Percentiles rank a stretch among this genome's conserved stretches.
These are phyloP conservation scores for Pangasianodon gigas DNA, from an alignment of 2,113 vertebrate species.

Conservation along the genomic window DNA sequence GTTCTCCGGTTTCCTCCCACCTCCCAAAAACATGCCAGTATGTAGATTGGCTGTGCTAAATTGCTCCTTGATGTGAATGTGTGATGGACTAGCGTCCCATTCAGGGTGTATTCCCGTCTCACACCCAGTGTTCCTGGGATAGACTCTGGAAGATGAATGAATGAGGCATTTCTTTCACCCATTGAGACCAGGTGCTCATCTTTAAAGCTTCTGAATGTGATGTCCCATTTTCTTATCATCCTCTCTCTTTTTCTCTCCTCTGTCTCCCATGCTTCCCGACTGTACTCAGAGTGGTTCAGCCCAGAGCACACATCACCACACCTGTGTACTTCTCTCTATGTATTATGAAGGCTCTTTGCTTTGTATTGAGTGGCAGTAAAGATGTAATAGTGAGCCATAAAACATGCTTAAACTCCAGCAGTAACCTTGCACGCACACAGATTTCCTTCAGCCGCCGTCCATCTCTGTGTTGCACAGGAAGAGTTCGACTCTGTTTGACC, in stretches of 20 bases:
- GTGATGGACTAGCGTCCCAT: background rate
- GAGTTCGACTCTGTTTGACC: background rate
- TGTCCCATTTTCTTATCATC: background rate
- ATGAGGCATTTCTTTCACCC: background rate
- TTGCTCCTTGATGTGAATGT: background rate
- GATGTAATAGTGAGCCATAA: slow-evolving; percentile 33
- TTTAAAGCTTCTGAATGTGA: background rate
- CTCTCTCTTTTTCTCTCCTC: background rate
- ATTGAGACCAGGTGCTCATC: background rate
- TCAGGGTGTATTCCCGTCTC: background rate
- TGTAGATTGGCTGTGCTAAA: background rate
- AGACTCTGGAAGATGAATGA: background rate
- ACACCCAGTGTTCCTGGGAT: background rate
- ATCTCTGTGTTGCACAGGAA: background rate
- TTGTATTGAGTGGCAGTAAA: slow-evolving; percentile 33
- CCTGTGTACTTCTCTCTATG: background rate
- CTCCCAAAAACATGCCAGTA: background rate
- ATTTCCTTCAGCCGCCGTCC: background rate
- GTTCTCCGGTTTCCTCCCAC: no score
- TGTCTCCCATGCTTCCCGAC: background rate
- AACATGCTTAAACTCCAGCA: slow-evolving; percentile 23
- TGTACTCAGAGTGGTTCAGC: background rate
- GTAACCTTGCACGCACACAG: background rate
- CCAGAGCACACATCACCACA: background rate
- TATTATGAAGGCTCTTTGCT: slow-evolving; percentile 3